These are phyloP conservation scores for Neomorphus geoffroyi DNA, from an alignment of 2,797 vertebrate species.

Conservation along the genomic window DNA sequence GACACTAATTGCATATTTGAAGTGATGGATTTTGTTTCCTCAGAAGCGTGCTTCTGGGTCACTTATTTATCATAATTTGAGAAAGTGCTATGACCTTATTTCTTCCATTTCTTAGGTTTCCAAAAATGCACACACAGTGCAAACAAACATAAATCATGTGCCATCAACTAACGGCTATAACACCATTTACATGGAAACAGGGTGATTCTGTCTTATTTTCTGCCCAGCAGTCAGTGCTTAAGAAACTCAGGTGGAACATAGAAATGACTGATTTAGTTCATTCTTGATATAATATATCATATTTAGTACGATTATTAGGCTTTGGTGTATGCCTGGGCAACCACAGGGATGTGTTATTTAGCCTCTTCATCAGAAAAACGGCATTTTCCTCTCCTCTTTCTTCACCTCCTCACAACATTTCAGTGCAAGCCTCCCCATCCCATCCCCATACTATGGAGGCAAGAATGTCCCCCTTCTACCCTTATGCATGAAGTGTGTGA, in stretches of 20 bases:
- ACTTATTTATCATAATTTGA: constrained; percentile 41
- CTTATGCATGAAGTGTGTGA: too few species aligned
- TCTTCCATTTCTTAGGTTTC: constrained; percentile 17
- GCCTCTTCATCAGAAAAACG: neutral
- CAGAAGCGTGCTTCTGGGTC: constrained; percentile 11
- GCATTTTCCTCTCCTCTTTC: neutral
- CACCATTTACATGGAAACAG: neutral
- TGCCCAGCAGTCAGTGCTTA: neutral
- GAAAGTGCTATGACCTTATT: constrained; percentile 12
- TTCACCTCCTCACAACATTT: neutral
- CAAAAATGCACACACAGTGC: constrained; percentile 4
- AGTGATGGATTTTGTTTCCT: constrained; percentile 51
- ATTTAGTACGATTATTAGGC: neutral
- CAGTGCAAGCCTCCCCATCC: neutral
- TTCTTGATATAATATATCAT: neutral
- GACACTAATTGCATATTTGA: constrained; percentile 51
- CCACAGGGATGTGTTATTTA: neutral
- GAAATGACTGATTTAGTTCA: neutral
- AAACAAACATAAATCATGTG: constrained; percentile 43
- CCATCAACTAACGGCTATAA: constrained; percentile 11
- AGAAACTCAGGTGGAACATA: constrained; percentile 1
- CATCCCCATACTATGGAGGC: neutral
- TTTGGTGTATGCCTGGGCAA: neutral
- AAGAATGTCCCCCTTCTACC: too few species aligned
- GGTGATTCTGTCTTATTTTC: constrained; percentile 9